Conservation (phyloP, 2,797 vertebrate species). For the Chaetodon trifasciatus region DNA sequence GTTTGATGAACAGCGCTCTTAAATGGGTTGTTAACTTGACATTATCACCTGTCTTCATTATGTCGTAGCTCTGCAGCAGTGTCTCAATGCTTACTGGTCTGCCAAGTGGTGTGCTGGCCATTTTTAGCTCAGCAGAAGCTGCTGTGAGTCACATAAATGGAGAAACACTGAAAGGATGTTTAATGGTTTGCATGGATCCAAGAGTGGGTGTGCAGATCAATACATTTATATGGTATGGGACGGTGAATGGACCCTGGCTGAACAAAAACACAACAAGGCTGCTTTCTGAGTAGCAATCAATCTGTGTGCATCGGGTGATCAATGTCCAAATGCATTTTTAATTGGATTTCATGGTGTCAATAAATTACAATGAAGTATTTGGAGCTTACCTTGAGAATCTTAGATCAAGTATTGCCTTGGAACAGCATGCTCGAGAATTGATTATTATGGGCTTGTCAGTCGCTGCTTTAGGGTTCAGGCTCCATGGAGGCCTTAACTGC, state of each 20-base stretch:
- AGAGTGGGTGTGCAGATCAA: constrained; percentile 72
- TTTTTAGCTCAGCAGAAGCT: constrained; percentile 57
- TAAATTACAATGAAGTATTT: constrained; percentile 74
- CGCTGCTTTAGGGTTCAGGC: constrained; percentile 58
- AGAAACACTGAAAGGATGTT: constrained; percentile 76
- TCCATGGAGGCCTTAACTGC: constrained; percentile 46
- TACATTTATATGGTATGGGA: constrained; percentile 71
- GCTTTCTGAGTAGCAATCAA: constrained; percentile 75
- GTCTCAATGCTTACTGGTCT: constrained; percentile 34
- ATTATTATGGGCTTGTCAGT: constrained; percentile 73
- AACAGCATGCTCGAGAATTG: constrained; percentile 73
- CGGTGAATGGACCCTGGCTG: constrained; percentile 65
- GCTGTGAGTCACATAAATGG: constrained; percentile 68
- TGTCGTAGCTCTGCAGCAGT: constrained; percentile 27
- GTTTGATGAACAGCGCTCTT: constrained; percentile 37
- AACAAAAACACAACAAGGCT: constrained; percentile 70
- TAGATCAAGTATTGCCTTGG: constrained; percentile 64
- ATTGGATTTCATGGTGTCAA: constrained; percentile 80
- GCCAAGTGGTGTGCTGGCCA: constrained; percentile 30
- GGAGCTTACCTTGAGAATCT: constrained; percentile 54
- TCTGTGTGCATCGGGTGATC: constrained; percentile 78
- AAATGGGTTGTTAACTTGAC: constrained; percentile 49
- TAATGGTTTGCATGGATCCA: constrained; percentile 73
- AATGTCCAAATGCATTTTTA: constrained; percentile 85
- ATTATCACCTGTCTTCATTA: constrained; percentile 51